Percentiles rank a stretch among this genome's conserved stretches.
phyloP scores from a whole-genome alignment of 1,140 invertebrate species.

The Chionoecetes opilio region DNA sequence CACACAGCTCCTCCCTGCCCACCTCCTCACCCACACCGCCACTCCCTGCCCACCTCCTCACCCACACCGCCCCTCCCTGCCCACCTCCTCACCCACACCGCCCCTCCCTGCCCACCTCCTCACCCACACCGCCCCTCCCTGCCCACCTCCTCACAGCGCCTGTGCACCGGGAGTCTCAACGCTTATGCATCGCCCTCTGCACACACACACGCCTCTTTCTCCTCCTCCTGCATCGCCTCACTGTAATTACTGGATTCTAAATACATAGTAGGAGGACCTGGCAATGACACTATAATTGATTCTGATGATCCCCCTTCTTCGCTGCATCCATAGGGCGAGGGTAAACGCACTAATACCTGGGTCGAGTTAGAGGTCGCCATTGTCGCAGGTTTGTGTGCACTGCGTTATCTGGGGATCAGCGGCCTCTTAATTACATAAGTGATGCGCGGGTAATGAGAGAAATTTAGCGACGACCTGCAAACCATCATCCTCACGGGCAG shows the following conservation, averaged over 20 bases:
- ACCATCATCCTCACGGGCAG: slow-evolving; percentile 9
- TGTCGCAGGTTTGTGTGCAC: slow-evolving; percentile 50
- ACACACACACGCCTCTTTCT: neutral
- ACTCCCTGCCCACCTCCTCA: too few species aligned
- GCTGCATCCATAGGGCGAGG: neutral
- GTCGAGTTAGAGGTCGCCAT: neutral
- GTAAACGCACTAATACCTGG: neutral
- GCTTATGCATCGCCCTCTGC: neutral
- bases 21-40: too few species aligned
- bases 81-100: too few species aligned
- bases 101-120: too few species aligned
- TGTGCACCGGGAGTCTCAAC: neutral
- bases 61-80: too few species aligned
- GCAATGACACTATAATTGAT: slow-evolving; percentile 48
- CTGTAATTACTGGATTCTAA: neutral
- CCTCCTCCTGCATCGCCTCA: slow-evolving; percentile 10
- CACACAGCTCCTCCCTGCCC: too few species aligned
- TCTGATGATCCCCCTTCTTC: slow-evolving; percentile 34
- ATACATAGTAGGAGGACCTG: slow-evolving; percentile 21
- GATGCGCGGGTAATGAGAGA: slow-evolving; percentile 39
- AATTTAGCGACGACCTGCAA: slow-evolving; percentile 34
- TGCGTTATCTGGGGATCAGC: slow-evolving; percentile 12
- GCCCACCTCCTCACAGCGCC: too few species aligned
- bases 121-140: too few species aligned
- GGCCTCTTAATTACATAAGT: slow-evolving; percentile 28